A percentile compares a stretch with the other conserved stretches of the same genome.
Evolutionary conservation across 1,140 invertebrate genomes (phyloP).

Genomic region (Dolichoris vasculosae): DNA sequence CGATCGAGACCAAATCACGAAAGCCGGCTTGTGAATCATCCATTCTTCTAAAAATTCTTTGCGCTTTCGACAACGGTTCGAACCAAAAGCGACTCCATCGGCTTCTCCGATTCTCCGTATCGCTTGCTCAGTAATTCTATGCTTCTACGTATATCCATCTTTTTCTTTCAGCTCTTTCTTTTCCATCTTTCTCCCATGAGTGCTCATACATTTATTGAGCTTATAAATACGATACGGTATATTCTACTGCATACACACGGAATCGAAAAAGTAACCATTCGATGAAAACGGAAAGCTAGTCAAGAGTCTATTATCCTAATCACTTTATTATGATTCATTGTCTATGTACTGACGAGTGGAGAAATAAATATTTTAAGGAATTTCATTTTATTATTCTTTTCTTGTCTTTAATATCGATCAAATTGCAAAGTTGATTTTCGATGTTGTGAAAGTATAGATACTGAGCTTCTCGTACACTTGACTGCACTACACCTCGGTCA

Average conservation of each 20-base stretch:
- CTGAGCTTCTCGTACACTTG: neutral
- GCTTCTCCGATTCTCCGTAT: conserved; percentile 23
- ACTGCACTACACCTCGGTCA: neutral
- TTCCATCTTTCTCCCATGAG: neutral
- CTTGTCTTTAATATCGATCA: conserved; percentile 11
- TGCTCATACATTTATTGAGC: neutral
- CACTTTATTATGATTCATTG: neutral
- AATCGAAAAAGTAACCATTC: conserved; percentile 9
- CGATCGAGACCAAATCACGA: neutral
- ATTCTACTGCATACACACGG: neutral
- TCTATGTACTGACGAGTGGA: neutral
- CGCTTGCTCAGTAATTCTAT: conserved; percentile 30
- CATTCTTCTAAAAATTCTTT: conserved; percentile 32
- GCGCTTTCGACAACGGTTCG: conserved; percentile 4
- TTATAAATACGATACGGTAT: conserved; percentile 42
- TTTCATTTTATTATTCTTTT: neutral
- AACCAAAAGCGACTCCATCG: neutral
- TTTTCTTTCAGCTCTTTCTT: neutral
- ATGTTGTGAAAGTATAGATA: neutral
- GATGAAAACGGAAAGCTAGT: neutral
- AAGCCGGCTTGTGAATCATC: conserved; percentile 26
- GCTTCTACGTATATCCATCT: conserved; percentile 10
- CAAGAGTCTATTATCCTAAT: neutral
- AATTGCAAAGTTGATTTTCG: conserved; percentile 46
- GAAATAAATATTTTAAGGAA: neutral